phyloP scores from a whole-genome alignment of 1,140 invertebrate species.

The Himalopsyche phryganea region DNA sequence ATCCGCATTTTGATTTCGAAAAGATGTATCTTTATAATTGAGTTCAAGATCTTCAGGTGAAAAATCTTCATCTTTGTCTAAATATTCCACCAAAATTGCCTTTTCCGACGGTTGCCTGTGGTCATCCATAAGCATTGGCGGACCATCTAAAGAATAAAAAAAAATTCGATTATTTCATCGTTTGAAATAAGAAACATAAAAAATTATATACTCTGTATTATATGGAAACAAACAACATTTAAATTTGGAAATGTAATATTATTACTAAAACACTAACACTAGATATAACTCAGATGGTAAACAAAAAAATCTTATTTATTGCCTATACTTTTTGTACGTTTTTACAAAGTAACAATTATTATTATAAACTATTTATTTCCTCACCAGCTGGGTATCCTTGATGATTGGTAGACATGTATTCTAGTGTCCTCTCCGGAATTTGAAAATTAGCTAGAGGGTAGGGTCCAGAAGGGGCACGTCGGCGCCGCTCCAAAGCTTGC shows the following conservation, averaged over 20 bases:
- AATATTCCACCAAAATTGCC: constrained; percentile 12
- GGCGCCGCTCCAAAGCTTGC: constrained; percentile 47
- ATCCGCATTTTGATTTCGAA: constrained; percentile 21
- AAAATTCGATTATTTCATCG: too few relatives aligned
- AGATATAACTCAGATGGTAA: too few relatives aligned
- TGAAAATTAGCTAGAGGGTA: constrained; percentile 28
- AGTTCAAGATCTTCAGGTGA: constrained; percentile 17
- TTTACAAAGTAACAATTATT: too few relatives aligned
- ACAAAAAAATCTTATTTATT: too few relatives aligned
- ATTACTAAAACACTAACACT: too few relatives aligned
- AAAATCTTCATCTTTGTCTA: constrained; percentile 23
- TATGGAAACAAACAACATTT: too few relatives aligned
- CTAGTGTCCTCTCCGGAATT: constrained; percentile 19
- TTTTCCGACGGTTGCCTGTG: constrained; percentile 1
- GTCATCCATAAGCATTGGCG: constrained; percentile 20
- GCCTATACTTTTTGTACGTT: too few relatives aligned
- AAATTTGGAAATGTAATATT: too few relatives aligned
- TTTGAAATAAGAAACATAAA: too few relatives aligned
- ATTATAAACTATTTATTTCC: too few relatives aligned
- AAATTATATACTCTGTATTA: too few relatives aligned
- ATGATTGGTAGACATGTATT: constrained; percentile 18
- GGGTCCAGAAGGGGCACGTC: constrained; percentile 40
- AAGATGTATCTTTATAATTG: constrained; percentile 22
- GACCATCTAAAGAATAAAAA: constrained; percentile 14
- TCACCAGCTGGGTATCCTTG: constrained; percentile 19